These are phyloP conservation scores for Melanostoma mellinum DNA, from an alignment of 2,888 invertebrate genomes.

Conservation along the genomic window DNA sequence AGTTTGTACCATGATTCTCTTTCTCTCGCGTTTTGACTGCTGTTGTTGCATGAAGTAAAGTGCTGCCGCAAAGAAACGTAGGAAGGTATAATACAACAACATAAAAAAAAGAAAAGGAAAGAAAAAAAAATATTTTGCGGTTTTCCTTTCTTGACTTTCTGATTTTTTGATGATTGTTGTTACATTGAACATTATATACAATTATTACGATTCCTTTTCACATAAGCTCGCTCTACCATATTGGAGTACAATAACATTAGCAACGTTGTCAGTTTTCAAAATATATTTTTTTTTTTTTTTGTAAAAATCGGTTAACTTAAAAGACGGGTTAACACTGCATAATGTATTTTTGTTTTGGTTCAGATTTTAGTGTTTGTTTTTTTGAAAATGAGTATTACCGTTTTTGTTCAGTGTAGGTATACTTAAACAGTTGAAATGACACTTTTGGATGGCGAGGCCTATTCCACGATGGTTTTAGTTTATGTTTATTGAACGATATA, in stretches of 20 bases:
- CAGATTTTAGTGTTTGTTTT: too few species aligned
- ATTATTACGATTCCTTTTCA: conserved; percentile 52
- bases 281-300: background rate
- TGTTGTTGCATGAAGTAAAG: conserved; percentile 38
- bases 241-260: conserved; percentile 19
- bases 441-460: too few species aligned
- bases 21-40: conserved; percentile 50
- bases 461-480: too few species aligned
- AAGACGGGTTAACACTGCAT: too few species aligned
- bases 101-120: conserved; percentile 8
- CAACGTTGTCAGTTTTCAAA: conserved; percentile 45
- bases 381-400: too few species aligned
- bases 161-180: conserved; percentile 67
- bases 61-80: conserved; percentile 23
- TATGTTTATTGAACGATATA: too few species aligned
- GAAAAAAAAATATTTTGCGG: conserved; percentile 46
- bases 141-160: conserved; percentile 67
- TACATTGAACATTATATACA: conserved; percentile 61
- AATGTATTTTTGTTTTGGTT: too few species aligned
- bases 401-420: too few species aligned
- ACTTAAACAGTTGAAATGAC: too few species aligned
- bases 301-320: too few species aligned
- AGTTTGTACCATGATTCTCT: conserved; percentile 67
- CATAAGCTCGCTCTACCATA: conserved; percentile 43
- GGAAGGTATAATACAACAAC: conserved; percentile 4